Percentiles rank a stretch among this genome's conserved stretches.
Evolutionary conservation across 2,888 invertebrate species (phyloP).

Genomic region (Monopis laevigella): DNA sequence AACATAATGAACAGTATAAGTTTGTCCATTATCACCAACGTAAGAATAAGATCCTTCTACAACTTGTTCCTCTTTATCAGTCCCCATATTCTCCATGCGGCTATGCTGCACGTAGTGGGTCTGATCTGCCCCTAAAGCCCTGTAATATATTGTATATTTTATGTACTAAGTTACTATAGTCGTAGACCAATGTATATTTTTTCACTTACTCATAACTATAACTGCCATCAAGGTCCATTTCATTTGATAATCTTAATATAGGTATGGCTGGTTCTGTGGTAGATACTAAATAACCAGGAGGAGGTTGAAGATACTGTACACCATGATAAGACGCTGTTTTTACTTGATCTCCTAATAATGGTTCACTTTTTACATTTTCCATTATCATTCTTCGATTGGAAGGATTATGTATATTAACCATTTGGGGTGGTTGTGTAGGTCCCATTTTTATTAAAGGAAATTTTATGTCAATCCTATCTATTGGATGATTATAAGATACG

Average conservation of each 20-base stretch:
- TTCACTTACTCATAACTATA: conserved; percentile 63
- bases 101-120: conserved; percentile 64
- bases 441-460: conserved; percentile 27
- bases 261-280: conserved; percentile 60
- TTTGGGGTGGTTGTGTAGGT: conserved; percentile 19
- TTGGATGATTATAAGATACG: conserved; percentile 30
- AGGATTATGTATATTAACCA: conserved; percentile 28
- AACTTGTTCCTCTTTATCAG: conserved; percentile 67
- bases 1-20: conserved; percentile 72
- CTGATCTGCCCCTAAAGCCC: conserved; percentile 61
- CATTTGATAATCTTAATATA: conserved; percentile 58
- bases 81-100: conserved; percentile 65
- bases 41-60: conserved; percentile 72
- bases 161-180: neutral
- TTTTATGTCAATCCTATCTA: conserved; percentile 45
- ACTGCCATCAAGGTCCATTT: conserved; percentile 66
- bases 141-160: too few species aligned
- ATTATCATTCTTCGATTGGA: conserved; percentile 40
- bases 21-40: conserved; percentile 69
- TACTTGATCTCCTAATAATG: conserved; percentile 32
- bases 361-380: conserved; percentile 37
- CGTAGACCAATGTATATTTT: neutral
- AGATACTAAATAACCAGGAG: conserved; percentile 40
- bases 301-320: conserved; percentile 36
- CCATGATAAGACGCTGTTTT: conserved; percentile 35